Conservation (phyloP, 2,888 invertebrate genomes). For the Hydrotaea cyrtoneurina region DNA sequence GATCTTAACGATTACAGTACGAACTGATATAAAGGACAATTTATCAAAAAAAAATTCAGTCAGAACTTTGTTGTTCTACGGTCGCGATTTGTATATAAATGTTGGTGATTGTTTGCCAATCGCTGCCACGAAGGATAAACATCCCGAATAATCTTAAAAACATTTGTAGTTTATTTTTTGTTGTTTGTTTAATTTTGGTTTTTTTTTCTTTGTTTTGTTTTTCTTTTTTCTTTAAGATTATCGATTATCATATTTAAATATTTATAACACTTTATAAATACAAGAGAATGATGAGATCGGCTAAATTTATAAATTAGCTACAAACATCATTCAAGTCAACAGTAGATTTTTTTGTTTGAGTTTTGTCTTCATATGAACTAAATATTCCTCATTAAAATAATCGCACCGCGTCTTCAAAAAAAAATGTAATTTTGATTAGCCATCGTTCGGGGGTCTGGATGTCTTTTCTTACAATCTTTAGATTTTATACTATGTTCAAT, state of each 20-base stretch:
- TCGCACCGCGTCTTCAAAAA: conserved; percentile 46
- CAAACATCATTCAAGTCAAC: conserved; percentile 57
- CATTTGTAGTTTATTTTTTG: conserved; percentile 23
- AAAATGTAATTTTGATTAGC: conserved; percentile 18
- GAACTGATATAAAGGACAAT: no score
- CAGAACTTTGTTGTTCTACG: no score
- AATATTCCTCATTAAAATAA: conserved; percentile 50
- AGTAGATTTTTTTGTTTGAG: conserved; percentile 49
- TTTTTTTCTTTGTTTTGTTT: conserved; percentile 33
- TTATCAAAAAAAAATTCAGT: no score
- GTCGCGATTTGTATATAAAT: no score
- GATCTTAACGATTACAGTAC: no score
- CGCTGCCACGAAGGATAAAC: conserved; percentile 13
- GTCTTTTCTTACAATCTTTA: neutral
- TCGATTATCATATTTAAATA: conserved; percentile 41
- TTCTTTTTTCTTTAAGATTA: conserved; percentile 39
- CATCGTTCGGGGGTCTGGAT: neutral
- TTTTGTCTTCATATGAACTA: conserved; percentile 36
- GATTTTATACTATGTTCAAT: conserved; percentile 27
- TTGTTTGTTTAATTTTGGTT: conserved; percentile 24
- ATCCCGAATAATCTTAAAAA: neutral
- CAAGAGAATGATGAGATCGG: conserved; percentile 53
- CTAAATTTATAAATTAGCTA: conserved; percentile 48
- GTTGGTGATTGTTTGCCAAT: no score
- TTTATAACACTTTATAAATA: conserved; percentile 64